Percentiles rank a stretch among this genome's conserved stretches.
phyloP scores from a whole-genome alignment of 2,888 invertebrate genomes.

The Hirtodrosophila cameraria region DNA sequence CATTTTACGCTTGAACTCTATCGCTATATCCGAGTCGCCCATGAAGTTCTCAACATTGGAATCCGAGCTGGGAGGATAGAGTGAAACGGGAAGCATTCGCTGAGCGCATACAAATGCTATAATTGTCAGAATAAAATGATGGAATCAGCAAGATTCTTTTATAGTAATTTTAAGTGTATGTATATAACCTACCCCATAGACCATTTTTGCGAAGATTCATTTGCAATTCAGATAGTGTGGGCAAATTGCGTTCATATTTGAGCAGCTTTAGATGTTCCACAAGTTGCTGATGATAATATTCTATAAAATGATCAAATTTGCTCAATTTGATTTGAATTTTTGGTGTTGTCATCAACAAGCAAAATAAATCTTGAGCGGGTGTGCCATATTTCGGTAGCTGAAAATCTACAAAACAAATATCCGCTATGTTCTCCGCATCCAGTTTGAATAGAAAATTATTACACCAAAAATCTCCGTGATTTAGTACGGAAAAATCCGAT shows the following conservation, averaged over 20 bases:
- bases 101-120: slow-evolving; percentile 67
- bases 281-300: slow-evolving; percentile 77
- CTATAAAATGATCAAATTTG: slow-evolving; percentile 80
- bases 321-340: slow-evolving; percentile 71
- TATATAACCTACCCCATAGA: slow-evolving; percentile 64
- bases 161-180: not conserved
- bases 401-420: slow-evolving; percentile 81
- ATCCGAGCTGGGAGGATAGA: slow-evolving; percentile 70
- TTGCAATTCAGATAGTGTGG: slow-evolving; percentile 76
- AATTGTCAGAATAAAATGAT: slow-evolving; percentile 9
- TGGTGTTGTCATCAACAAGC: slow-evolving; percentile 78
- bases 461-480: slow-evolving; percentile 82
- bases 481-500: slow-evolving; percentile 68
- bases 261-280: slow-evolving; percentile 68
- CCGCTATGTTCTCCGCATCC: slow-evolving; percentile 57
- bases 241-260: slow-evolving; percentile 68
- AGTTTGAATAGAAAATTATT: slow-evolving; percentile 82
- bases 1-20: slow-evolving; percentile 69
- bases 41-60: slow-evolving; percentile 72
- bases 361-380: slow-evolving; percentile 80
- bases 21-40: slow-evolving; percentile 56
- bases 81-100: slow-evolving; percentile 64
- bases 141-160: slow-evolving; percentile 2
- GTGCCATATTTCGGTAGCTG: slow-evolving; percentile 79
- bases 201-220: slow-evolving; percentile 69